These are phyloP conservation scores for Medauroidea extradentata DNA, from an alignment of 1,140 invertebrate genomes.

Conservation along the genomic window DNA sequence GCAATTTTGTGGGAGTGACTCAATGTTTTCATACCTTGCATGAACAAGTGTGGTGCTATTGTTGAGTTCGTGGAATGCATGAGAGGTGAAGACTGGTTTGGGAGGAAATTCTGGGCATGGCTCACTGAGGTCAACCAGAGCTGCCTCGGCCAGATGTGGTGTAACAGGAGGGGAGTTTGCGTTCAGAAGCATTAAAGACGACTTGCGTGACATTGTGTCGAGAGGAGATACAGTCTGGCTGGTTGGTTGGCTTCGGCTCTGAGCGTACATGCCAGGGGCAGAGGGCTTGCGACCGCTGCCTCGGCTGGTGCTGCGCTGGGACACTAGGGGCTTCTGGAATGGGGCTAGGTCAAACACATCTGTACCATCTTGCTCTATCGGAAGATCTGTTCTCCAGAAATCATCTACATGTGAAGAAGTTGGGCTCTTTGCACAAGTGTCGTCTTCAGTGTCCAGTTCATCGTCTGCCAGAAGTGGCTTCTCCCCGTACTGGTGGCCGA, in stretches of 20 bases:
- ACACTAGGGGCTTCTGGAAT: slow-evolving; percentile 51
- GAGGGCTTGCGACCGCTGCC: slow-evolving; percentile 1
- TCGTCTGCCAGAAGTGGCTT: slow-evolving; percentile 73
- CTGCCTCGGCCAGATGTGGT: slow-evolving; percentile 3
- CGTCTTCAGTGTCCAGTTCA: slow-evolving; percentile 64
- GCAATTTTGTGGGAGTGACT: neutral
- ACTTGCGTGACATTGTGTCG: slow-evolving; percentile 16
- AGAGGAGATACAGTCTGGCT: slow-evolving; percentile 28
- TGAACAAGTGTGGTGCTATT: too few species aligned
- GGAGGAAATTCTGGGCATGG: too few species aligned
- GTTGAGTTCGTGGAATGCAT: too few species aligned
- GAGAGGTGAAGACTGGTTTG: too few species aligned
- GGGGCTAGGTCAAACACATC: slow-evolving; percentile 74
- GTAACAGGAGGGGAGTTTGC: slow-evolving; percentile 12
- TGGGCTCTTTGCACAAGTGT: slow-evolving; percentile 26
- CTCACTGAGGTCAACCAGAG: slow-evolving; percentile 4
- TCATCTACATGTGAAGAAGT: neutral
- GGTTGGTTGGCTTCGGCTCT: slow-evolving; percentile 25
- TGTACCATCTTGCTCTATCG: slow-evolving; percentile 17
- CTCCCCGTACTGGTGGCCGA: slow-evolving; percentile 76
- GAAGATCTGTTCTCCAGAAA: neutral
- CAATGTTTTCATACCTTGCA: slow-evolving; percentile 2
- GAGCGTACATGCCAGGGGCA: slow-evolving; percentile 13
- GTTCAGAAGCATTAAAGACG: slow-evolving; percentile 14
- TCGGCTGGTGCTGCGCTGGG: slow-evolving; percentile 1